Conservation (phyloP, 2,113 vertebrate genomes). For the Ornithorhynchus anatinus region DNA sequence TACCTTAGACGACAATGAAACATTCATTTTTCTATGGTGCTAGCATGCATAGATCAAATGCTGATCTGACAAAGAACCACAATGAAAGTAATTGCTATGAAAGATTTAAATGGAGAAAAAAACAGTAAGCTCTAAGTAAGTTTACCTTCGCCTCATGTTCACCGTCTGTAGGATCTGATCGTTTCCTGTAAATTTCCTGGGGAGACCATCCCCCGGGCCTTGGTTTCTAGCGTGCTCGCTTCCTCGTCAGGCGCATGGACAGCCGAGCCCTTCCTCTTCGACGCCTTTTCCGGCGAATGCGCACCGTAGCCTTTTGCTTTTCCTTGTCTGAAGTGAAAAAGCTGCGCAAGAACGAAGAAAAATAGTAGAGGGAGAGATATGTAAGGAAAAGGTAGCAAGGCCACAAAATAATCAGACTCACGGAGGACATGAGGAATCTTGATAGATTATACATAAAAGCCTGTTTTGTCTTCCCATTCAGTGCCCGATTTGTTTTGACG, state of each 20-base stretch:
- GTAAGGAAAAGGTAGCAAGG: slow-evolving; percentile 73
- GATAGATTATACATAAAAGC: slow-evolving; percentile 21
- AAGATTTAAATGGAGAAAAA: no score
- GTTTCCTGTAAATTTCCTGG: neutral
- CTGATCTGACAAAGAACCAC: no score
- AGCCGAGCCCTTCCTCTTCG: slow-evolving; percentile 76
- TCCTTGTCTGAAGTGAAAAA: slow-evolving; percentile 78
- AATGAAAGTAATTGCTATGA: no score
- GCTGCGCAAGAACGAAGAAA: slow-evolving; percentile 73
- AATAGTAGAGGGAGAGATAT: slow-evolving; percentile 74
- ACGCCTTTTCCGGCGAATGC: slow-evolving; percentile 75
- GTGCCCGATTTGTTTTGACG: neutral
- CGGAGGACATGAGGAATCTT: slow-evolving; percentile 19
- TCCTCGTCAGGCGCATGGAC: slow-evolving; percentile 69
- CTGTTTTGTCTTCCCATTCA: neutral
- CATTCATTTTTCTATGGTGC: no score
- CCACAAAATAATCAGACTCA: slow-evolving; percentile 63
- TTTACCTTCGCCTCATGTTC: slow-evolving; percentile 43
- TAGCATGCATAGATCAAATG: no score
- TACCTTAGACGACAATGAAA: no score
- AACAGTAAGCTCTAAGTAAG: neutral
- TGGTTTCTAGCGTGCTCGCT: slow-evolving; percentile 56
- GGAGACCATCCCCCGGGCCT: neutral
- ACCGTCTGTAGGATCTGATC: neutral
- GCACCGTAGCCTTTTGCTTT: slow-evolving; percentile 69